Percentiles rank a stretch among this genome's conserved stretches.
phyloP scores from a whole-genome alignment of 2,888 invertebrate species.

The Eilema griseolum region DNA sequence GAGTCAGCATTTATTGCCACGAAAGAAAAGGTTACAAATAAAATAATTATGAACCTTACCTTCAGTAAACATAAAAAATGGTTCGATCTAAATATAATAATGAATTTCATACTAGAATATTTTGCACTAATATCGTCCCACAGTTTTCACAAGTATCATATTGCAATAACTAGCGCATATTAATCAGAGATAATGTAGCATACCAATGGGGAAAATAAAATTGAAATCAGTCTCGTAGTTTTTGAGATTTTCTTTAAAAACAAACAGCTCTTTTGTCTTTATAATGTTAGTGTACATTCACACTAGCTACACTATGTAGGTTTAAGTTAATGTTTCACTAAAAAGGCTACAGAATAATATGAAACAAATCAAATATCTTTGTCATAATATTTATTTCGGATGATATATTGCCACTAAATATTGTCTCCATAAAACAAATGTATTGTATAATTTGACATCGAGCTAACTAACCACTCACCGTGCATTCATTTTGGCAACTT shows the following conservation, averaged over 20 bases:
- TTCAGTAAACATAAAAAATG: not conserved
- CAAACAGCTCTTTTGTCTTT: not conserved
- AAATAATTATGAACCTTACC: conserved; percentile 1
- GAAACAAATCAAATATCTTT: conserved; percentile 4
- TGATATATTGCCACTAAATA: not conserved
- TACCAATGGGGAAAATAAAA: too few relatives aligned
- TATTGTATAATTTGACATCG: conserved; percentile 1
- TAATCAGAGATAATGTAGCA: not conserved
- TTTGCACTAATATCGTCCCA: not conserved
- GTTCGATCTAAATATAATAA: not conserved
- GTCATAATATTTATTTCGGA: not conserved
- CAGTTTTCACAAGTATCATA: too few relatives aligned
- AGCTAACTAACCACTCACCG: not conserved
- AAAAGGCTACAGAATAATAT: conserved; percentile 1
- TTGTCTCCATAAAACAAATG: not conserved
- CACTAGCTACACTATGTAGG: not conserved
- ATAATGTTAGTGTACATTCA: not conserved
- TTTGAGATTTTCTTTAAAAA: not conserved
- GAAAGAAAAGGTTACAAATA: not conserved
- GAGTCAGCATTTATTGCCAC: not conserved
- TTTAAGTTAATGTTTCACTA: not conserved
- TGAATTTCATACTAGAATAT: not conserved
- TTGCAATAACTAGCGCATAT: too few relatives aligned
- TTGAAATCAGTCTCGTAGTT: too few relatives aligned
- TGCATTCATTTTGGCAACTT: conserved; percentile 1